These are phyloP conservation scores for Drosophila leonis DNA, from an alignment of 2,888 invertebrate genomes.

Conservation along the genomic window DNA sequence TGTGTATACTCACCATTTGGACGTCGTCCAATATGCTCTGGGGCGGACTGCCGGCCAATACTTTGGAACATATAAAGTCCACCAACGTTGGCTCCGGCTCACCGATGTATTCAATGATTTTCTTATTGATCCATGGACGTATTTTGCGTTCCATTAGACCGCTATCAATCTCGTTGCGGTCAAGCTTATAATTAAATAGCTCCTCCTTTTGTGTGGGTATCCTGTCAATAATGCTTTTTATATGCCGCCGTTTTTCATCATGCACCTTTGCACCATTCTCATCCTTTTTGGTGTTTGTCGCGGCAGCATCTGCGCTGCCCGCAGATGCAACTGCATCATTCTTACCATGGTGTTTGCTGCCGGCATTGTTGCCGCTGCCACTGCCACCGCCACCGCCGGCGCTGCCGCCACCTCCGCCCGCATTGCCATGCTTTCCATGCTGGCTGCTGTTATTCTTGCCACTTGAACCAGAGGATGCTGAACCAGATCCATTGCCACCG, in stretches of 20 bases:
- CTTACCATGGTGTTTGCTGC: constrained; percentile 71
- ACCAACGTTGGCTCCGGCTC: constrained; percentile 99
- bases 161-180: constrained; percentile 93
- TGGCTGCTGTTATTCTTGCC: constrained; percentile 19
- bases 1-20: constrained; percentile 92
- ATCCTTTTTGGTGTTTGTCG: constrained; percentile 84
- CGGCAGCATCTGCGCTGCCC: constrained; percentile 64
- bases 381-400: constrained; percentile 10
- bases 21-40: constrained; percentile 98
- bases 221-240: constrained; percentile 98
- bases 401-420: constrained; percentile 22
- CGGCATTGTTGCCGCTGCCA: constrained; percentile 3
- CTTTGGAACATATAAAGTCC: constrained; percentile 99
- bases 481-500: constrained; percentile 34
- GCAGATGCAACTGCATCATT: constrained; percentile 74
- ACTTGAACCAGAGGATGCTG: constrained; percentile 36
- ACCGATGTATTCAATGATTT: constrained; percentile 99
- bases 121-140: constrained; percentile 99
- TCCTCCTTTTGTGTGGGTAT: constrained; percentile 99
- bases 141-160: constrained; percentile 97
- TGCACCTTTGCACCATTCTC: constrained; percentile 90
- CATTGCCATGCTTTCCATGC: constrained; percentile 46
- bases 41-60: constrained; percentile 96
- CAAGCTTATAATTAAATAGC: constrained; percentile 97
- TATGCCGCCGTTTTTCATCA: constrained; percentile 98